Conservation (phyloP, 1,140 invertebrate species). For the Dreissena polymorpha region DNA sequence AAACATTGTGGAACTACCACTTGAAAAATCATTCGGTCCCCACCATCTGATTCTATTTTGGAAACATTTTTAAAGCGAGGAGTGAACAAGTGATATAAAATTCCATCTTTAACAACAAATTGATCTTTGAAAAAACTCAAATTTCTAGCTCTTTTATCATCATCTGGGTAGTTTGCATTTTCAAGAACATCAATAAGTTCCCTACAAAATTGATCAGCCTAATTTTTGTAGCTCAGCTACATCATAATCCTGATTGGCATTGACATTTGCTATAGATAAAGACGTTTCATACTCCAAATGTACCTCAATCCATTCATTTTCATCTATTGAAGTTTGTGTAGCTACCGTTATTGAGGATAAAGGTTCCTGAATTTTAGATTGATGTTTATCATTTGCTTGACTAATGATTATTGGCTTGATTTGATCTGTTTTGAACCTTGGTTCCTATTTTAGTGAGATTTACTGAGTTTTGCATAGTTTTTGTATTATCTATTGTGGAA, state of each 20-base stretch:
- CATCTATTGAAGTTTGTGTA: too few relatives aligned
- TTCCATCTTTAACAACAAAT: constrained; percentile 54
- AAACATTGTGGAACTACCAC: constrained; percentile 37
- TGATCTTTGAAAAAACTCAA: constrained; percentile 35
- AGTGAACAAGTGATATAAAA: constrained; percentile 58
- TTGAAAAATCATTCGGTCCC: constrained; percentile 34
- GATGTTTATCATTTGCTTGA: too few relatives aligned
- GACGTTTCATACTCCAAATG: too few relatives aligned
- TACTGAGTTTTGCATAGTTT: too few relatives aligned
- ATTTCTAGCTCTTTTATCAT: constrained; percentile 3
- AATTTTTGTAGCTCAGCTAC: constrained; percentile 53
- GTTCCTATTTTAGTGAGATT: too few relatives aligned
- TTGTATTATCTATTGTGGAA: neutral
- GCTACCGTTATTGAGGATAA: too few relatives aligned
- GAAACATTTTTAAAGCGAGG: constrained; percentile 15
- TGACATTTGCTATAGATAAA: too few relatives aligned
- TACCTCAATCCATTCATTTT: too few relatives aligned
- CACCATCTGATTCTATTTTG: neutral
- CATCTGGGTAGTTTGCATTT: constrained; percentile 25
- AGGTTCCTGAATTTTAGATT: too few relatives aligned
- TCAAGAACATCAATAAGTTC: constrained; percentile 41
- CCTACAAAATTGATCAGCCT: constrained; percentile 49
- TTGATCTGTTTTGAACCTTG: too few relatives aligned
- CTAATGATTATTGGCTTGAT: too few relatives aligned
- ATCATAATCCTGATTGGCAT: too few relatives aligned